Evolutionary conservation across 2,113 vertebrate species (phyloP).

Genomic region (Clarias gariepinus): DNA sequence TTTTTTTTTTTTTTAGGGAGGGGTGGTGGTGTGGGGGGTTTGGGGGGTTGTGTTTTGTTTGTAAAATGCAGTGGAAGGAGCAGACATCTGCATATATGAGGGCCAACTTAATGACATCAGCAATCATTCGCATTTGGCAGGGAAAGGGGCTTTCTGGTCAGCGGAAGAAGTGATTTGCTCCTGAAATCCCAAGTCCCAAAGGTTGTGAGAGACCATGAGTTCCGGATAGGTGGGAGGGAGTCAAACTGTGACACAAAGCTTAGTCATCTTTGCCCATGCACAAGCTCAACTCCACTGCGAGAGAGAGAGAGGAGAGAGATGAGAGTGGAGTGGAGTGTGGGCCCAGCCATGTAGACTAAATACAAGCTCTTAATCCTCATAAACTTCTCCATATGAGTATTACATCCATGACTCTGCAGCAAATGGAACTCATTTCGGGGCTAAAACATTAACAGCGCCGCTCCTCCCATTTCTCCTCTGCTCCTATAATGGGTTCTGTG

Average conservation of each 20-base stretch:
- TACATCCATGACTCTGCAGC: constrained; percentile 60
- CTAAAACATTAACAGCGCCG: constrained; percentile 67
- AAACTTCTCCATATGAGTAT: constrained; percentile 75
- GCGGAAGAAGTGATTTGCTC: constrained; percentile 17
- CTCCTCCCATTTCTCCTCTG: constrained; percentile 60
- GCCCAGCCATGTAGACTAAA: constrained; percentile 67
- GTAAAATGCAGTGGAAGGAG: not conserved
- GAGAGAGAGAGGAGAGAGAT: constrained; percentile 32
- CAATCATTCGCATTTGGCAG: not conserved
- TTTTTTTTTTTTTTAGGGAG: no score
- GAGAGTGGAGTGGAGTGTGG: constrained; percentile 39
- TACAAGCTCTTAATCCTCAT: constrained; percentile 75
- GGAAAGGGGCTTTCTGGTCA: constrained; percentile 8
- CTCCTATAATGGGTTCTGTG: constrained; percentile 66
- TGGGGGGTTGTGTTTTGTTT: not conserved
- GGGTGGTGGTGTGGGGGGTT: no score
- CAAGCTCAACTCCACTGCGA: constrained; percentile 5
- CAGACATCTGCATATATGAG: not conserved
- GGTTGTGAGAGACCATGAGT: not conserved
- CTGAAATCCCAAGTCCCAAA: constrained; percentile 1
- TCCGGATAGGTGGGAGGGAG: not conserved
- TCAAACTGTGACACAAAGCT: constrained; percentile 18
- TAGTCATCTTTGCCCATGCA: constrained; percentile 32
- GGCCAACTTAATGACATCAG: not conserved
- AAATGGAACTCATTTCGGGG: constrained; percentile 72